Evolutionary conservation across 2,888 invertebrate genomes (phyloP), one percentile per base, ranked within the genome.

Genomic region (Thecophora atra): DNA sequence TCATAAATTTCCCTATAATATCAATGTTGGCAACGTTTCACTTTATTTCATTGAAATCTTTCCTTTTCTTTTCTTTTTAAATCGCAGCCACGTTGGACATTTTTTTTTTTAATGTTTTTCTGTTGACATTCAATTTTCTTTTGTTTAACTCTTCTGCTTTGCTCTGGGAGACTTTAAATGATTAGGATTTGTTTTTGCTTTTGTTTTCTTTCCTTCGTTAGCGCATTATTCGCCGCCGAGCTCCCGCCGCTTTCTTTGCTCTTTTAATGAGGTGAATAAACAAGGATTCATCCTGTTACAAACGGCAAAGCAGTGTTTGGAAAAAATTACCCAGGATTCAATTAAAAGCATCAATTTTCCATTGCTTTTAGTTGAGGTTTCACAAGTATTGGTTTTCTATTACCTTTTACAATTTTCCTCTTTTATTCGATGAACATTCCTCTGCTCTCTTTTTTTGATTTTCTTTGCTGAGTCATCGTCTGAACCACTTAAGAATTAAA

Each of bases 21-120:
- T 70, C 70, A 70, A 70, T 63, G 70, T 63, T 70, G 63, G 44
- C 69, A 60, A 28, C 60, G 28, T 69, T 69, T 69, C 60, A 26
- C 15, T 7, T 15, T 67, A 47, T 15, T 64, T 67, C 56, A 24
- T 56, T 24, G 44, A 24, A 28, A 24, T 26, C 17, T 24, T 28
- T 4, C 51, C 26, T 7, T 28, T 30, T 28, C n/a, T 28, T 37
- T 54, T 6, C 37, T n/a, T 19, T 54, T 28, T 60, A 26, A 26
- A 24, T 28, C 30, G 24, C 28, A 28, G 58, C 58, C 13, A n/a
- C 21, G 58, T 30, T 69, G 26, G n/a, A 5, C 30, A 26, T 52
- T 62, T 70, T 60, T 44, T 58, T 47, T 60, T 24, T 6, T 17
- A 26, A 7, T 56, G 37, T 56, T 70, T 70, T 51, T 63, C 28